Evolutionary conservation across 2,888 invertebrate genomes (phyloP).

Genomic region (Isoperla grammatica): DNA sequence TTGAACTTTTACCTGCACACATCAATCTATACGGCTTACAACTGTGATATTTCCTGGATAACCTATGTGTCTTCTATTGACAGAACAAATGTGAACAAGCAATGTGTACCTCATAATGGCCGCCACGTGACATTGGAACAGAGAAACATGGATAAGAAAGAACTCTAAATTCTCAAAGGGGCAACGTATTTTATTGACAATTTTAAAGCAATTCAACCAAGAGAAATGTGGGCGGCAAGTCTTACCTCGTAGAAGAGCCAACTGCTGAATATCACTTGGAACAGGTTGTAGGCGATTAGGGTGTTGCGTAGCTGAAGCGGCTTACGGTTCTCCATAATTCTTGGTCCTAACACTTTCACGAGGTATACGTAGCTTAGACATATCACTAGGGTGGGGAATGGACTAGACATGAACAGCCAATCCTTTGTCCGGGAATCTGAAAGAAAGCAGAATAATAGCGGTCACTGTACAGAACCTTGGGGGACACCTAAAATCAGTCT

Average conservation of each 20-base stretch:
- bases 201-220: too few relatives aligned
- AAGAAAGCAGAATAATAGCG: constrained; percentile 47
- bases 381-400: constrained; percentile 86
- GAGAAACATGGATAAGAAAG: too few relatives aligned
- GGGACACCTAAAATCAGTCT: neutral
- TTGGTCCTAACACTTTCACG: constrained; percentile 65
- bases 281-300: constrained; percentile 48
- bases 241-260: constrained; percentile 48
- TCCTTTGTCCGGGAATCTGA: constrained; percentile 82
- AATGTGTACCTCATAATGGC: too few relatives aligned
- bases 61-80: too few relatives aligned
- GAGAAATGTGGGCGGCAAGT: too few relatives aligned
- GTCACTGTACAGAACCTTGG: constrained; percentile 21
- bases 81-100: too few relatives aligned
- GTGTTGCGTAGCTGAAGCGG: constrained; percentile 45
- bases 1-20: too few relatives aligned
- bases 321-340: constrained; percentile 46
- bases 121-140: too few relatives aligned
- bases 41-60: too few relatives aligned
- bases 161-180: too few relatives aligned
- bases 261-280: constrained; percentile 47
- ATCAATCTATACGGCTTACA: too few relatives aligned
- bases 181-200: too few relatives aligned
- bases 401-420: constrained; percentile 92
- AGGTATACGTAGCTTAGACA: constrained; percentile 84